Base-by-base conservation (phyloP, 2,113 vertebrate species). In the Micronisus gabar region DNA sequence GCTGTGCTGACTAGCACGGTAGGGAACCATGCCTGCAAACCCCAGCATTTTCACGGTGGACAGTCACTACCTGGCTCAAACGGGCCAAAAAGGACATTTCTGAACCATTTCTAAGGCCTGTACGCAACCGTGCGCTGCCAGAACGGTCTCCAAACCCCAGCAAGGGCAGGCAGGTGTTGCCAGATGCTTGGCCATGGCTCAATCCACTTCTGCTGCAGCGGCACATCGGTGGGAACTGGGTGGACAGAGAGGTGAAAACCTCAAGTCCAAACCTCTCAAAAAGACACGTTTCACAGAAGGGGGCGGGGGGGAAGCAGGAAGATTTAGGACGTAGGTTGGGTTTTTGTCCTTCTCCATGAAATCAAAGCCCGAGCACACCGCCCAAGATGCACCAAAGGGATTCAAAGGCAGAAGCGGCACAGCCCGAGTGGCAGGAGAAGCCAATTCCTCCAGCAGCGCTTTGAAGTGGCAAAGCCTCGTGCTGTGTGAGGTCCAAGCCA, bases 101-200 rank as follows among this genome's bases (percentile, higher is more conserved):
- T 0, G n/a, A 45, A 62, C 8, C 15, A 15, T 63, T 86, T 2
- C 20, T 18, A 27, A 72, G 66, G 29, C 19, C 29, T 7, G 6
- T 6, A 11, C 6, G 5, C 52, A 68, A 63, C 15, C 1, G 0
- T 2, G 63, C 0, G 2, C 32, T 2, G 40, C 67, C 11, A 52
- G 65, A 70, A 66, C 7, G 9, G 41, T 16, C 48, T 12, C 52
- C 86, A 48, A 66, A 62, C 1, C 27, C 55, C 21, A 2, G 22
- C 0, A 6, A 81, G 22, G 45, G 32, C 50, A 48, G 30, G 38
- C 1, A 41, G 58, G 65, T 26, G 72, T 23, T 61, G 74, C 3
- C 1, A 18, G 55, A 30, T 27, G 43, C 65, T 50, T 20, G 45
- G 89, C 15, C n/a, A 1, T 0, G 47, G 82, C 40, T 86, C 56